phyloP scores from a whole-genome alignment of 2,888 invertebrate genomes.

The Deilephila elpenor region DNA sequence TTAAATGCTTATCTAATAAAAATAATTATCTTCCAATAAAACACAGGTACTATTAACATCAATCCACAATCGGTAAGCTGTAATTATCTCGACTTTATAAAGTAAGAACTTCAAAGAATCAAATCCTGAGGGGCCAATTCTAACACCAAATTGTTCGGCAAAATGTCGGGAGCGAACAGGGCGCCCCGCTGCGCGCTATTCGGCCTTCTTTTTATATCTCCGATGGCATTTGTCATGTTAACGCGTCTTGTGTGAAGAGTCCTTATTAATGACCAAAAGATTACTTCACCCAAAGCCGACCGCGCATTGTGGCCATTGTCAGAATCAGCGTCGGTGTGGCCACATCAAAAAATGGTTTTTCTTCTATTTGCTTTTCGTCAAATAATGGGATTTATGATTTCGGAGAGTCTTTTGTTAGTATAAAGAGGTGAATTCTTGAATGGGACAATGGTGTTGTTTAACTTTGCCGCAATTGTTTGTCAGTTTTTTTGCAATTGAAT shows the following conservation, averaged over 20 bases:
- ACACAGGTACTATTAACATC: background rate
- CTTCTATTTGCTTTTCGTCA: constrained; percentile 63
- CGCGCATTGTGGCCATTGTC: constrained; percentile 66
- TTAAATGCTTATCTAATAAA: no score
- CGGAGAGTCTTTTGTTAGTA: constrained; percentile 40
- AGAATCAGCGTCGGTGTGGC: constrained; percentile 52
- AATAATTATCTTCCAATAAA: no score
- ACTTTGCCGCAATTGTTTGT: constrained; percentile 6
- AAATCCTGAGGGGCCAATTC: constrained; percentile 38
- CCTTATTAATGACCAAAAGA: constrained; percentile 80
- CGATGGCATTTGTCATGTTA: constrained; percentile 81
- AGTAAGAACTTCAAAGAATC: constrained; percentile 23
- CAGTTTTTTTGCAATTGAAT: background rate
- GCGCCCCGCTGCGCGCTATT: constrained; percentile 62
- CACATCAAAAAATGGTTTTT: constrained; percentile 61
- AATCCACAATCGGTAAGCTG: background rate
- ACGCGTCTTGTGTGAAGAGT: constrained; percentile 80
- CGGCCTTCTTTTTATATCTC: constrained; percentile 60
- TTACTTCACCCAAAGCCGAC: constrained; percentile 65
- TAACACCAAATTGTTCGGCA: constrained; percentile 53
- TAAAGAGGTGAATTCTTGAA: constrained; percentile 22
- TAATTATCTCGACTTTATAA: background rate
- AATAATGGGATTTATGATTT: constrained; percentile 61
- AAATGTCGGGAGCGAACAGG: constrained; percentile 60
- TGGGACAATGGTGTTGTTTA: constrained; percentile 10